Percentiles rank a stretch among this genome's conserved stretches.
These are phyloP conservation scores for Enteromius viviparus DNA, from an alignment of 2,797 vertebrate genomes.

Conservation along the genomic window DNA sequence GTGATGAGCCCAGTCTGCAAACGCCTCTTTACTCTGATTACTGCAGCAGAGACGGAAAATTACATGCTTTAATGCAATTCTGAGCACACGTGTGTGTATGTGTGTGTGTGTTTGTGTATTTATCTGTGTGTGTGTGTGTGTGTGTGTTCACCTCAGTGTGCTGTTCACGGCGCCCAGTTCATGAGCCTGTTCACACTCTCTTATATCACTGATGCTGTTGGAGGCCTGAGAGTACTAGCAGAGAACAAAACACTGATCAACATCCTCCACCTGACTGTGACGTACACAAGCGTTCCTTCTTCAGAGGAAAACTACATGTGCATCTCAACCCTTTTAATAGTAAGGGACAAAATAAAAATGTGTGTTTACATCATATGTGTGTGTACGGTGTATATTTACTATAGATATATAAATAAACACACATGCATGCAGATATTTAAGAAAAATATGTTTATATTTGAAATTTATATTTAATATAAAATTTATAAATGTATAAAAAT, in stretches of 20 bases:
- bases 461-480: too few species aligned
- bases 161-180: conserved; percentile 94
- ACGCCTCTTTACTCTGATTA: conserved; percentile 93
- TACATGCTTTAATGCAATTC: background rate
- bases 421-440: too few species aligned
- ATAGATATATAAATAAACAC: too few species aligned
- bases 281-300: background rate
- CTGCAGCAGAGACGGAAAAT: conserved; percentile 65
- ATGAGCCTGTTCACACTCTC: conserved; percentile 90
- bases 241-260: background rate
- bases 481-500: too few species aligned
- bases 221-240: conserved; percentile 82
- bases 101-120: background rate
- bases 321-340: background rate
- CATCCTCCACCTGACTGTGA: background rate
- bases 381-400: too few species aligned
- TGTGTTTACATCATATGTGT: too few species aligned
- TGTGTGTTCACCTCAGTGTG: conserved; percentile 86
- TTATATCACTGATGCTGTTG: conserved; percentile 77
- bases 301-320: background rate
- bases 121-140: background rate
- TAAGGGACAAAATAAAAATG: background rate
- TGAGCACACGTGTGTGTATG: background rate
- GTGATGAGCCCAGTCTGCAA: conserved; percentile 94
- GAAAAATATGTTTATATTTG: too few species aligned